Conservation (phyloP, 2,797 vertebrate species). For the Otolemur crassicaudatus region DNA sequence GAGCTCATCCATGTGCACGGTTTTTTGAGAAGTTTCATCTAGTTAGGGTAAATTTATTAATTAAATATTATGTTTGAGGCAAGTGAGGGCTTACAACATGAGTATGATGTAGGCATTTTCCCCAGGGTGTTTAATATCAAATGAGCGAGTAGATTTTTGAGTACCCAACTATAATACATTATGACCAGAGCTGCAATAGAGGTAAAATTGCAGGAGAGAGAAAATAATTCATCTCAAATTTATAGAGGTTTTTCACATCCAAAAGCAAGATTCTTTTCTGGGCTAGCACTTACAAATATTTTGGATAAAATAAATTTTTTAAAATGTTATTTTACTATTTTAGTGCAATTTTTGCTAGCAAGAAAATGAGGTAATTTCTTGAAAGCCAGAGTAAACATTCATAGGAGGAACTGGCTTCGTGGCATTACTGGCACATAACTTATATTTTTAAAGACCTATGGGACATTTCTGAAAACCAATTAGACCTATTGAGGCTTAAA, state of each 20-base stretch:
- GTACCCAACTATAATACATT: neutral
- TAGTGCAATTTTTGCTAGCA: slow-evolving; percentile 38
- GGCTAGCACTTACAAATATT: neutral
- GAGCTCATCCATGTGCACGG: neutral
- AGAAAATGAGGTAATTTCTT: slow-evolving; percentile 37
- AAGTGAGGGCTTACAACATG: neutral
- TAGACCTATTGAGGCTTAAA: neutral
- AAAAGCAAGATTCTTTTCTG: neutral
- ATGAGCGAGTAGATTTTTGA: neutral
- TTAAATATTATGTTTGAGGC: neutral
- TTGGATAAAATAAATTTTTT: neutral
- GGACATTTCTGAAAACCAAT: neutral
- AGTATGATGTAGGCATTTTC: neutral
- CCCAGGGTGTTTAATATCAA: neutral
- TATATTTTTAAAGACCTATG: neutral
- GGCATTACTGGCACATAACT: neutral
- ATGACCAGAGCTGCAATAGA: neutral
- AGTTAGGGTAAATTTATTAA: slow-evolving; percentile 27
- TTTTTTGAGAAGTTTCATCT: neutral
- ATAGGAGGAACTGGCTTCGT: neutral
- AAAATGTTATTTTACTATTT: neutral
- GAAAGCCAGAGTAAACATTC: neutral
- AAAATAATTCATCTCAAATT: slow-evolving; percentile 33
- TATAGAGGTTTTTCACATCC: neutral
- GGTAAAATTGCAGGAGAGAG: neutral